A percentile compares a stretch with the other conserved stretches of the same genome.
phyloP scores from a whole-genome alignment of 2,888 invertebrate genomes.

The Zhuqinia jingwanae region DNA sequence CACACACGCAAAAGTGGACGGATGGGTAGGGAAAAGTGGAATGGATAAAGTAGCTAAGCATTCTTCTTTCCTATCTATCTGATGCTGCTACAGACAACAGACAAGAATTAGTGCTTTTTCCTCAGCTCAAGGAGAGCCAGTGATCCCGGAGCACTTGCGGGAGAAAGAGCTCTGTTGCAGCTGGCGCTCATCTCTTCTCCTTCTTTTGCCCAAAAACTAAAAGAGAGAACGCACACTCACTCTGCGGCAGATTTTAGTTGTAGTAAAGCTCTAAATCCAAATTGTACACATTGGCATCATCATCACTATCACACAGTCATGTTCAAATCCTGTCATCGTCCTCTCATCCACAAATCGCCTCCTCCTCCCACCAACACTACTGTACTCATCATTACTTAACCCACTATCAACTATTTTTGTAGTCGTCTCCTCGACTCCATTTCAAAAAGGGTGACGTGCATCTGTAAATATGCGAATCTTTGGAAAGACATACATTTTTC shows the following conservation, averaged over 20 bases:
- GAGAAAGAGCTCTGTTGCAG: constrained; percentile 36
- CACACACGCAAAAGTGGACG: neutral
- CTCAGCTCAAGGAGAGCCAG: constrained; percentile 56
- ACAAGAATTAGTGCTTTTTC: constrained; percentile 63
- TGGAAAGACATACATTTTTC: neutral
- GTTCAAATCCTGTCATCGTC: constrained; percentile 22
- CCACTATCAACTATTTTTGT: neutral
- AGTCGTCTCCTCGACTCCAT: neutral
- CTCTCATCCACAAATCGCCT: neutral
- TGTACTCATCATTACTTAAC: neutral
- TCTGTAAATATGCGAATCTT: neutral
- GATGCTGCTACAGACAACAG: neutral
- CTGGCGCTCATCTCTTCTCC: neutral
- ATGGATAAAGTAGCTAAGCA: constrained; percentile 46
- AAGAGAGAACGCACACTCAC: too few relatives aligned
- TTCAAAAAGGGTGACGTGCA: too few relatives aligned
- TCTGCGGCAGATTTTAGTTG: neutral
- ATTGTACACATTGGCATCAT: constrained; percentile 4
- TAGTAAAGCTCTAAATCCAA: neutral
- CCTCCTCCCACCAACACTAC: neutral
- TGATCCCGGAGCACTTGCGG: constrained; percentile 61
- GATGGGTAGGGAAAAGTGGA: constrained; percentile 17
- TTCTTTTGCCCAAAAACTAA: neutral
- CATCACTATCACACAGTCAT: neutral
- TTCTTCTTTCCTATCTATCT: neutral